Evolutionary conservation across 2,113 vertebrate genomes (phyloP).

Genomic region (Pangasianodon hypophthalmus): DNA sequence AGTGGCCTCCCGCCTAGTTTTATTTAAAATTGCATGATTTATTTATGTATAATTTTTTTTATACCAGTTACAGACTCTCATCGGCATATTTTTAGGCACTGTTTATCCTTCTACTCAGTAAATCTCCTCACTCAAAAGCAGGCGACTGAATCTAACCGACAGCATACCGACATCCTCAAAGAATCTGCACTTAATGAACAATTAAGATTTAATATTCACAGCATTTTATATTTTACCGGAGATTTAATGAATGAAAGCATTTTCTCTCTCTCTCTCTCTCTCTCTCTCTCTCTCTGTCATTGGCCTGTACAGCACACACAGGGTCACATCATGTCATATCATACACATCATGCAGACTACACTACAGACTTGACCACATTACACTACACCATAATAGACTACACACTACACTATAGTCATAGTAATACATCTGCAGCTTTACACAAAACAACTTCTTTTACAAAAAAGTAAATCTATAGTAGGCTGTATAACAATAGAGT

Average conservation of each 20-base stretch:
- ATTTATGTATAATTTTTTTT: background rate
- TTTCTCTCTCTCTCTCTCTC: constrained; percentile 6
- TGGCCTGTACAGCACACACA: background rate
- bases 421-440: background rate
- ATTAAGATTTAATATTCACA: background rate
- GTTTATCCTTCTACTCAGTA: background rate
- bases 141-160: background rate
- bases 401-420: background rate
- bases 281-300: constrained; percentile 16
- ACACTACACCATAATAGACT: background rate
- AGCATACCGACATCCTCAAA: background rate
- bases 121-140: background rate
- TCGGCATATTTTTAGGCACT: background rate
- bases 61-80: background rate
- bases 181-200: background rate
- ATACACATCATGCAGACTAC: background rate
- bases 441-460: background rate
- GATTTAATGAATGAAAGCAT: background rate
- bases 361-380: background rate
- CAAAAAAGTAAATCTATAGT: background rate
- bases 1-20: background rate
- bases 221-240: background rate
- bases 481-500: background rate
- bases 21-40: background rate
- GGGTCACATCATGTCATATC: background rate